Base-by-base conservation (phyloP, 2,797 vertebrate genomes). In the Octomys mimax region DNA sequence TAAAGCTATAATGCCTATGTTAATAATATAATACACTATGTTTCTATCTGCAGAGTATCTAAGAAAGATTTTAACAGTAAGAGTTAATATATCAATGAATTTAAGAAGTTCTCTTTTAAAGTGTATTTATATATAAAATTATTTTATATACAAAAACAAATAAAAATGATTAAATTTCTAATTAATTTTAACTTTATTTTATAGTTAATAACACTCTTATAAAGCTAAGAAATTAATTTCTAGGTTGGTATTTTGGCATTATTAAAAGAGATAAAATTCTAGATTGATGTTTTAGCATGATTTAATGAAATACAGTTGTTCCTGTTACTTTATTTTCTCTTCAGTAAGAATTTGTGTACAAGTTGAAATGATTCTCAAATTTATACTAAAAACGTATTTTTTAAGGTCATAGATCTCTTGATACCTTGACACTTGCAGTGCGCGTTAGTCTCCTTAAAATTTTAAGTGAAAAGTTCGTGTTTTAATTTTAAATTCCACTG, bases 401-500 rank as follows among this genome's bases (percentile, higher is more conserved):
- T 73, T 10, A 83, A 6, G 39, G 3, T 78, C 36, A 68, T 61
- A 33, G 33, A 28, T 42, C 77, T 57, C 66, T 36, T 36, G 28
- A 82, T 68, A 22, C 3, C 42, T 33, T 91, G 66, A 85, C 2
- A 36, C 33, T 33, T 62, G 19, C 57, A 31, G 68, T 12, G 81
- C 33, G 1, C 42, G 73, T 90, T 59, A n/a, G 33, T 68, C 36
- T 84, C 59, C 42, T 92, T 75, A 70, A 86, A 84, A 71, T 75
- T 78, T 46, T 26, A 64, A 78, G 70, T 77, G 8, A 85, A 33
- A 73, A 33, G 3, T 28, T 26, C 87, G 6, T 46, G 42, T 64
- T 84, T 88, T 54, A 31, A 28, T 73, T 81, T 52, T 9, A 70
- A 57, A 94, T 89, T 80, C 91, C 9, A 49, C 33, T 71, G 24